These are phyloP conservation scores for Zalophus californianus DNA, from an alignment of 2,797 vertebrate species.

Conservation along the genomic window DNA sequence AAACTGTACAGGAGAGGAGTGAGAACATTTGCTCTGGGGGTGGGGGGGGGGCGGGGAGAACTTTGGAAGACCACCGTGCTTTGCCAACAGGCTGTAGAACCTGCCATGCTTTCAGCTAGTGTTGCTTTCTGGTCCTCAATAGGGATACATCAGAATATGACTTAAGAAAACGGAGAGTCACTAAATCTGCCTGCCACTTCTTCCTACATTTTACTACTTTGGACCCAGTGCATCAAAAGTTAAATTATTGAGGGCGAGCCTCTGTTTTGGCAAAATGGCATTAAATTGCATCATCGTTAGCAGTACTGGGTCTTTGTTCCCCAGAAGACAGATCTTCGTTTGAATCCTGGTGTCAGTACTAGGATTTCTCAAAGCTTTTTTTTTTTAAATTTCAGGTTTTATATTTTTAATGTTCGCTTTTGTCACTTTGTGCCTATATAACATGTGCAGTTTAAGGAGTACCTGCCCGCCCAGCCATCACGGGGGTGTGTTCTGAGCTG, in stretches of 20 bases:
- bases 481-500: background rate
- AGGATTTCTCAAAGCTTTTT: background rate
- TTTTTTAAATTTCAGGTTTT: background rate
- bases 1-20: background rate
- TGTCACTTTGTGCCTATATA: background rate
- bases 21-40: background rate
- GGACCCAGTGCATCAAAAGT: background rate
- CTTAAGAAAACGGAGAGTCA: background rate
- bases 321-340: background rate
- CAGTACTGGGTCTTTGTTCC: too few relatives aligned
- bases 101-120: too few relatives aligned
- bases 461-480: accelerated
- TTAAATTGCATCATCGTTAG: accelerated
- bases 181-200: background rate
- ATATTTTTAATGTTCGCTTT: background rate
- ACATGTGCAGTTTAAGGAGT: background rate
- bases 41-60: background rate
- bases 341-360: background rate
- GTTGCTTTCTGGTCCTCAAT: background rate
- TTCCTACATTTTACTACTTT: background rate
- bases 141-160: background rate
- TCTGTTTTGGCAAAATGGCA: background rate
- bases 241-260: background rate
- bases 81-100: background rate
- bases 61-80: accelerated